Conservation (phyloP, 2,113 vertebrate genomes). For the Micronisus gabar region DNA sequence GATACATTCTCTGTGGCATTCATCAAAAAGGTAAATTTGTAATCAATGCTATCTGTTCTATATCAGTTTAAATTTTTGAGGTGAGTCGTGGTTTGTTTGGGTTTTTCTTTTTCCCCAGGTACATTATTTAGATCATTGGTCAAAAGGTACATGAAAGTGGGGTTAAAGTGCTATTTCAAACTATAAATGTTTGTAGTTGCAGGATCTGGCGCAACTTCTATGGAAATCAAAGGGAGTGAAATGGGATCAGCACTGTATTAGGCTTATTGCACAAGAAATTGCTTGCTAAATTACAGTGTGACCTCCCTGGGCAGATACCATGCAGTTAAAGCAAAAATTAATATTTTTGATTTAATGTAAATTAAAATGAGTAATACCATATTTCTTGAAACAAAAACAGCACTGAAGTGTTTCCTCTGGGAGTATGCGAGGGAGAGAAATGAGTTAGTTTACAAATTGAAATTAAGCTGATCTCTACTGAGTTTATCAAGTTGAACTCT, state of each 20-base stretch:
- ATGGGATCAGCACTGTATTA: not conserved
- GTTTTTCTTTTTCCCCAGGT: not conserved
- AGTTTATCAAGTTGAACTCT: not conserved
- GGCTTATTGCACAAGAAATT: not conserved
- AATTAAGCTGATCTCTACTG: not conserved
- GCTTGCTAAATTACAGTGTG: not conserved
- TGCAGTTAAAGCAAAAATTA: not conserved
- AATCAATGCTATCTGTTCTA: not conserved
- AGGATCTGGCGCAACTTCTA: not conserved
- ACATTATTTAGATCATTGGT: not conserved
- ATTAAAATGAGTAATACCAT: not conserved
- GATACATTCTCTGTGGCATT: constrained; percentile 99
- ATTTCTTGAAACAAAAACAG: not conserved
- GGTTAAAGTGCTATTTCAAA: not conserved
- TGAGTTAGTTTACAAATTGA: not conserved
- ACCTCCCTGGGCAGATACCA: not conserved
- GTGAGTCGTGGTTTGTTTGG: not conserved
- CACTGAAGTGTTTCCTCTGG: not conserved
- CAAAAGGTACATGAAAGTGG: not conserved
- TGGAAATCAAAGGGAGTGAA: not conserved
- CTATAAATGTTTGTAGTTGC: not conserved
- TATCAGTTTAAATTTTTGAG: not conserved
- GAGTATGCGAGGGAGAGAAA: not conserved
- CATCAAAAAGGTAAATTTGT: constrained; percentile 93
- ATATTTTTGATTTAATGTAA: not conserved